Base-by-base conservation (phyloP, 2,113 vertebrate species). In the Ascaphus truei region DNA sequence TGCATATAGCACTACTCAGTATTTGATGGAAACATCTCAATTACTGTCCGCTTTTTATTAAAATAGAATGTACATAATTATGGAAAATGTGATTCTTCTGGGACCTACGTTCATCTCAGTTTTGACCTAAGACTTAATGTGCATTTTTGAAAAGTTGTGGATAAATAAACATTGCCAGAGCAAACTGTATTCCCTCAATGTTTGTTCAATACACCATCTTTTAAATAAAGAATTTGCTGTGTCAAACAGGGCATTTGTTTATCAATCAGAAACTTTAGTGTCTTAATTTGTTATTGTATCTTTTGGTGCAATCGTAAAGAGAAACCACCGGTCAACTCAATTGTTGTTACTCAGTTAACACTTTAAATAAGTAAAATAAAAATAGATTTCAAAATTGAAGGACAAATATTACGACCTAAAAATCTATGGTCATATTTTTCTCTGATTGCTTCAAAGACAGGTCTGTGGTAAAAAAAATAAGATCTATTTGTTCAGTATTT, bases 401-500 rank as follows among this genome's bases (percentile, higher is more conserved):
- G 55, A n/a, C 43, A 45, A 22, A 60, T 59, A 59, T 57, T 69
- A 69, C 20, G 55, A 60, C 66, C 56, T 51, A 59, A 47, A 69
- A 9, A 69, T 37, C 43, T 45, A 69, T 37, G 22, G 43, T 59
- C 43, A 69, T 69, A 69, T 51, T 51, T 66, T 69, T 69, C 31
- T 59, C 39, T 60, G 43, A 60, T 60, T 59, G 63, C 63, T 55
- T 50, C 55, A 37, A 69, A 69, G 23, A 60, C 31, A 69, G 66
- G 66, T 59, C 43, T 59, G 65, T 31, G 11, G 65, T 59, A 13
- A 8, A 68, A 59, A 65, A 39, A 63, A 58, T 59, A 60, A 69
- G 31, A 71, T 52, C 57, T 71, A 61, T 71, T 71, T 71, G 67
- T 71, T 71, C 43, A 52, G 57, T 71, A 61, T 71, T 71, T 71